phyloP scores from a whole-genome alignment of 2,113 vertebrate species.

The Manacus vitellinus region DNA sequence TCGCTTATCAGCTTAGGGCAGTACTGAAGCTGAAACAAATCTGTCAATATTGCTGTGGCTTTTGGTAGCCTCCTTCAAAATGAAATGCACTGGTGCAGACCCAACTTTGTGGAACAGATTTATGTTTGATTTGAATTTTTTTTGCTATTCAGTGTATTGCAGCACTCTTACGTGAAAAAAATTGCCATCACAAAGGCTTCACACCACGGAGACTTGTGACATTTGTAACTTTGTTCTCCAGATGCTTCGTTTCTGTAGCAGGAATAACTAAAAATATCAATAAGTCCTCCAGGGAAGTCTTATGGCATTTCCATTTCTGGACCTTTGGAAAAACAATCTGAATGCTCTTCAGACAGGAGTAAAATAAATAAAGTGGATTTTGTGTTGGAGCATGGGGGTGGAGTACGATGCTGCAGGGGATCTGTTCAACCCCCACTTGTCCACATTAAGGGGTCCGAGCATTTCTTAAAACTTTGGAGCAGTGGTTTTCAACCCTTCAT shows the following conservation, averaged over 20 bases:
- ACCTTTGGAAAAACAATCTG: not conserved
- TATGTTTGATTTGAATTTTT: not conserved
- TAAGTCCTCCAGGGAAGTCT: not conserved
- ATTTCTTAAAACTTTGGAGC: not conserved
- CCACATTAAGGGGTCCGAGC: not conserved
- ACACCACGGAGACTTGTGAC: not conserved
- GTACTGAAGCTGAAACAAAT: not conserved
- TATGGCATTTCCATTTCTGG: not conserved
- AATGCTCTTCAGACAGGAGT: not conserved
- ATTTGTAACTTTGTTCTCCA: not conserved
- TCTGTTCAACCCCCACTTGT: not conserved
- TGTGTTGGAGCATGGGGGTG: not conserved
- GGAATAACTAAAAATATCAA: not conserved
- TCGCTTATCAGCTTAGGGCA: not conserved
- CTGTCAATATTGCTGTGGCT: not conserved
- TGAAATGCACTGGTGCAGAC: not conserved
- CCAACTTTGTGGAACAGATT: not conserved
- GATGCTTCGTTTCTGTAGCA: not conserved
- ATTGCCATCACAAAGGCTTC: not conserved
- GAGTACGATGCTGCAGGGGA: not conserved
- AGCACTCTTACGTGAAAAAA: not conserved
- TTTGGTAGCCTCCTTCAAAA: not conserved
- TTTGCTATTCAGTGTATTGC: not conserved
- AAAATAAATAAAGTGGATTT: not conserved
- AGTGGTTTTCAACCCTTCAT: not conserved